Evolutionary conservation across 2,113 vertebrate species (phyloP), one percentile per base, ranked within the genome.

Genomic region (Felis chaus): DNA sequence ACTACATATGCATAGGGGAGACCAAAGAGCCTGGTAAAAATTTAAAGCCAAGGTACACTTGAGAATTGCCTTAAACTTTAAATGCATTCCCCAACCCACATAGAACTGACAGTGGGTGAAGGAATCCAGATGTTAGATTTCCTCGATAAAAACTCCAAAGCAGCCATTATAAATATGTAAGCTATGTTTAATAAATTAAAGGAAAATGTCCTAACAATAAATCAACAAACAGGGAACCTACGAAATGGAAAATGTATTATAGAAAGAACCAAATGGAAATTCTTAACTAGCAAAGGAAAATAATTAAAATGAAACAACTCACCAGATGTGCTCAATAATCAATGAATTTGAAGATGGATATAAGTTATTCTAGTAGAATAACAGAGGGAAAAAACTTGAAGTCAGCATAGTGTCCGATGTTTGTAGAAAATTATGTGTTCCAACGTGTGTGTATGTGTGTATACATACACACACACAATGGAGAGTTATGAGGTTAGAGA

Each of bases 101-200:
- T 5, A 84, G 13, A 97, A 82, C 31, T 69, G 76, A 39, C 36
- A 83, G 36, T n/a, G 23, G 69, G 71, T 79, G 39, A 57, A 83
- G 95, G n/a, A 95, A 89, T 63, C 39, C 48, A 90, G 73, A 74
- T 57, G 48, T 78, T 71, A 65, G 55, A 48, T 65, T 94, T 86
- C n/a, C 16, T 66, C 81, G n/a, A 71, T 45, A 90, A 95, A 85
- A 93, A n/a, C 25, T 84, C 74, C 15, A 53, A 90, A 95, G 36
- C 14, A 85, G 36, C 31, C 76, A 83, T 63, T 78, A 74, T 73
- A 92, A 79, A 61, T 95, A 53, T 39, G 18, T 63, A 78, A 84
- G 21, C 3, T 55, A 65, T 71, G 9, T 78, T 95, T 21, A 79
- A 71, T 27, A 19, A 94, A 73, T 81, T 94, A 55, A 68, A 91